phyloP scores from a whole-genome alignment of 2,113 vertebrate species.

The Mesembrinibis cayennensis region DNA sequence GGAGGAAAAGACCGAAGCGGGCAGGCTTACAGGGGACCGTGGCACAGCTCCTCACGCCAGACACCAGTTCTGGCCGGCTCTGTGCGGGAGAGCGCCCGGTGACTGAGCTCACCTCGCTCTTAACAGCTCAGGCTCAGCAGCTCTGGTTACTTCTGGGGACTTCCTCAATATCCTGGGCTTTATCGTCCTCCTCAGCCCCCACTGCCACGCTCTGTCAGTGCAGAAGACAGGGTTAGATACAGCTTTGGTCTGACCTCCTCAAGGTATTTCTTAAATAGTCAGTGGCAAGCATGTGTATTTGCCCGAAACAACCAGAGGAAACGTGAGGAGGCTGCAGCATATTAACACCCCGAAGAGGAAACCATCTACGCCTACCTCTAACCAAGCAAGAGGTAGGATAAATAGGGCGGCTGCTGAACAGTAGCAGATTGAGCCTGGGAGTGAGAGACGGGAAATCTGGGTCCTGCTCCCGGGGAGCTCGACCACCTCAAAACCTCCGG shows the following conservation, averaged over 20 bases:
- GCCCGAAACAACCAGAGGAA: background rate
- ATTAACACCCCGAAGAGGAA: background rate
- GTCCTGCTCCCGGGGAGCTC: background rate
- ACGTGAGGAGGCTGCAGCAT: background rate
- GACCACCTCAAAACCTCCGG: background rate
- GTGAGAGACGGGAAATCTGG: background rate
- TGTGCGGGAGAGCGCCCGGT: background rate
- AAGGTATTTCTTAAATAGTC: background rate
- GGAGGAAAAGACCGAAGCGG: background rate
- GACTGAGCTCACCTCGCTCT: background rate
- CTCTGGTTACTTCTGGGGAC: background rate
- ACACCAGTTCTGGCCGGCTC: background rate
- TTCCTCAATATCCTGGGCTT: background rate
- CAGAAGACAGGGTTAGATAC: background rate
- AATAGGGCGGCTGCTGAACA: background rate
- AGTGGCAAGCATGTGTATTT: background rate
- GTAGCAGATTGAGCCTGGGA: background rate
- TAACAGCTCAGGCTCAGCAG: background rate
- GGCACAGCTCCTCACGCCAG: background rate
- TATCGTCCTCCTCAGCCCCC: background rate
- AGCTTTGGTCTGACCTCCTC: background rate
- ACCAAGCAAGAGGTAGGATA: background rate
- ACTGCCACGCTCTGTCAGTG: background rate
- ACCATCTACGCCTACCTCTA: background rate
- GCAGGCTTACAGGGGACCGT: background rate